A percentile compares a stretch with the other conserved stretches of the same genome.
These are phyloP conservation scores for Thereva nobilitata DNA, from an alignment of 2,888 invertebrate species.

Conservation along the genomic window DNA sequence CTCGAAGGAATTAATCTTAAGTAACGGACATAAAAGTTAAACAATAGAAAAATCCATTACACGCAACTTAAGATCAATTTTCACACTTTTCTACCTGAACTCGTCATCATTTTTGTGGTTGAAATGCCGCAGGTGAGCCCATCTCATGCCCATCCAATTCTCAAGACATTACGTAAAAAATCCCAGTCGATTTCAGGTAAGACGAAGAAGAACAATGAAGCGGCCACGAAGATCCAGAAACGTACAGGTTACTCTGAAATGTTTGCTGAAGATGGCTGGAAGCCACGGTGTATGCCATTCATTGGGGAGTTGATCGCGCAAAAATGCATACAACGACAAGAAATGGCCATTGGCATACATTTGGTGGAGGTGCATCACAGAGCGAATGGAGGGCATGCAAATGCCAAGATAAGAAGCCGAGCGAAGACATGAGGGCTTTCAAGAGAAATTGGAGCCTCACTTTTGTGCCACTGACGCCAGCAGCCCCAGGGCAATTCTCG, in stretches of 20 bases:
- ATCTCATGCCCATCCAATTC: background rate
- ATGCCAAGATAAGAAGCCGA: too few species aligned
- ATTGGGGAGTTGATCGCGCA: too few species aligned
- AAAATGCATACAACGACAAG: conserved; percentile 1
- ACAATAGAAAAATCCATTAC: background rate
- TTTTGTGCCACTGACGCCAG: background rate
- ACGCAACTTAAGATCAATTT: conserved; percentile 14
- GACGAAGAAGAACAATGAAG: conserved; percentile 6
- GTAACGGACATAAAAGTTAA: too few species aligned
- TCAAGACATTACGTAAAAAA: conserved; percentile 14
- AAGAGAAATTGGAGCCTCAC: conserved; percentile 24
- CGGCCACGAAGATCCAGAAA: conserved; percentile 2
- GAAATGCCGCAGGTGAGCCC: background rate
- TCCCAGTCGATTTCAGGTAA: too few species aligned
- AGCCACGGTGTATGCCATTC: too few species aligned
- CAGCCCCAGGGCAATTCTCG: background rate
- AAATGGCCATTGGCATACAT: conserved; percentile 6
- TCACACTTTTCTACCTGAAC: conserved; percentile 3
- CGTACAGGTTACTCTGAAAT: too few species aligned
- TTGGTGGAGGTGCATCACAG: background rate
- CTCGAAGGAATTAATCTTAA: too few species aligned
- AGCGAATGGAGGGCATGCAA: conserved; percentile 1
- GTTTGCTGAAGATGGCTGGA: too few species aligned
- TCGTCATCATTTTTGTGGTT: background rate
- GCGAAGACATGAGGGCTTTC: background rate